These are phyloP conservation scores for Sakesphorus luctuosus DNA, from an alignment of 2,113 vertebrate genomes.

Conservation along the genomic window DNA sequence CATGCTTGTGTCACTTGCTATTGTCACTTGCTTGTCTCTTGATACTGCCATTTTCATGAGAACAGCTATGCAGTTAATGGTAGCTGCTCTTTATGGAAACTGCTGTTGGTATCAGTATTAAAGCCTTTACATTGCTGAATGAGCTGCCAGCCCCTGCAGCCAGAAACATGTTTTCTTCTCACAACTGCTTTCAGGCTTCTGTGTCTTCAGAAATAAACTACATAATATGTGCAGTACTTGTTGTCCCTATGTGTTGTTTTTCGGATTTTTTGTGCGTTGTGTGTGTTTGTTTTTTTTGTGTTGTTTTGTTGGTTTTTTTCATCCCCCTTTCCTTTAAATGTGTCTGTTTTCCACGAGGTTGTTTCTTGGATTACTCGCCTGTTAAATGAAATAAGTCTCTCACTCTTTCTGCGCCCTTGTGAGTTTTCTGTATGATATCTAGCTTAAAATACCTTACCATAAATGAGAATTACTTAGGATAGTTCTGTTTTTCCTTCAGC, in stretches of 20 bases:
- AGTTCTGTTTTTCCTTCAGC: neutral
- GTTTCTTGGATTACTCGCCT: neutral
- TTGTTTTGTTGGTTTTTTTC: neutral
- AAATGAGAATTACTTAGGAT: neutral
- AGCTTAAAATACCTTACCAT: neutral
- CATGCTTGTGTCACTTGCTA: neutral
- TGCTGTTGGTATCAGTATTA: neutral
- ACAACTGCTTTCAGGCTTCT: neutral
- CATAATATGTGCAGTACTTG: fast-evolving
- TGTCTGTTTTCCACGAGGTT: neutral
- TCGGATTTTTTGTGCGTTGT: neutral
- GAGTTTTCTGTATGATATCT: neutral
- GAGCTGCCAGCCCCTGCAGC: neutral
- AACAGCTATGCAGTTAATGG: neutral
- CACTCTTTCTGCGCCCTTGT: neutral
- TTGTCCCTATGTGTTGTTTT: neutral
- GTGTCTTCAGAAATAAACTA: neutral
- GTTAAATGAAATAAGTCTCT: neutral
- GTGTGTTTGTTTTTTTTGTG: neutral
- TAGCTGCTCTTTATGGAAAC: neutral
- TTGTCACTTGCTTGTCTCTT: neutral
- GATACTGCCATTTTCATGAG: neutral
- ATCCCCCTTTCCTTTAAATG: neutral
- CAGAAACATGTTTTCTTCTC: neutral
- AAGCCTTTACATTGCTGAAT: neutral